Base-by-base conservation (phyloP, 2,113 vertebrate species). In the Planiliza haematocheilus region DNA sequence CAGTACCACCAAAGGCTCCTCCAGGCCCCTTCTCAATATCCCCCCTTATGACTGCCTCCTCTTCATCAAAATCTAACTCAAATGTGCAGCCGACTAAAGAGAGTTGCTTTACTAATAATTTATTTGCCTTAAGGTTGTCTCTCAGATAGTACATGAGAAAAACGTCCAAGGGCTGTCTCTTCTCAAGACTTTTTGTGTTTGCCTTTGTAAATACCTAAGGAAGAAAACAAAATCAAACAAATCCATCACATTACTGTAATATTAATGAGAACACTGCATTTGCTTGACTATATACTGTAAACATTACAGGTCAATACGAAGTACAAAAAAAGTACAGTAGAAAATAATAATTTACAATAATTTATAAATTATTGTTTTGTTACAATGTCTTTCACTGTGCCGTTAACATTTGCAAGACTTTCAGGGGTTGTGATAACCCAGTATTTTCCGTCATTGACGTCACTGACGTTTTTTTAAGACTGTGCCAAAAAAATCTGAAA, bases 131-230 rank as follows among this genome's bases (percentile, higher is more conserved):
- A 2, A 30, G 17, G 55, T 59, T 80, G 43, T 91, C 90, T 56
- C 43, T 83, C 48, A 93, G 58, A 56, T 77, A 93, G 9, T 18
- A 62, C 24, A 92, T 34, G 20, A 92, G 82, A 66, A 82, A 87
- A 8, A 65, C 13, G 0, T 91, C 82, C 0, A 74, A 0, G 2
- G 37, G 51, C 36, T 82, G 79, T 21, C 37, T 76, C 60, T 81
- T 91, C 76, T 89, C 79, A 7, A 81, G 52, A 43, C 8, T 0
- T 72, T 68, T 82, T 20, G 20, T 9, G 17, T 51, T 76, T 13
- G 34, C 4, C 60, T 69, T 69, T 41, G 7, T 34, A 18, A 10
- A 34, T 9, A 36, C 20, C 79, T 81, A 18, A 55, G 34, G 38
- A 58, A 70, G 8, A 24, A 46, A 39, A 41, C 7, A 36, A 24